Base-by-base conservation (phyloP, 37 sponge, comb jelly and placozoan species). In the Crambe crambe region DNA sequence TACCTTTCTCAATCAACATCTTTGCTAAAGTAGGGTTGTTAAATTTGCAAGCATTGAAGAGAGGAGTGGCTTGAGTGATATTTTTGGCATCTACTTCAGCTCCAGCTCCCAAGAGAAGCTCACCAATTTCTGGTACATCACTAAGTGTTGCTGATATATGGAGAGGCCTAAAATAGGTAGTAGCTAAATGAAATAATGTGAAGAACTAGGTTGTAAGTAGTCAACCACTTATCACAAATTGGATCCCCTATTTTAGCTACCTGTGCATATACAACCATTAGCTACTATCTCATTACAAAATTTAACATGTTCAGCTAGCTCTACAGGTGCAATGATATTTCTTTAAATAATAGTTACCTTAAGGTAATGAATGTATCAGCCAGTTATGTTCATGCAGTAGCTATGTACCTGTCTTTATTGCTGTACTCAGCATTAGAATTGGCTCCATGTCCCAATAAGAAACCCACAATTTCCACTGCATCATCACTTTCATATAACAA, bases 21-120 rank as follows among this genome's bases (percentile, higher is more conserved):
- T 67, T 80, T 21, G 95, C 95, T 26, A 83, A 79, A 64, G 65
- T 78, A 58, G 80, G 81, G 72, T 94, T 94, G 76, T 90, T 85
- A 18, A 37, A 42, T 64, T 85, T 73, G 56, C 91, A 90, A n/a
- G 88, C 91, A 43, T 38, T 23, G 56, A 87, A 87, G 61, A 94
- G 83, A 35, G 95, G 95, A 17, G 91, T 88, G 27, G 54, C 70
- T 1, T 67, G 67, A n/a, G 67, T n/a, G 2, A 29, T 76, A 51
- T 94, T 87, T 38, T 36, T 58, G 21, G 68, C 70, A 72, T 90
- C 70, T 21, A 87, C 74, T 15, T 94, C 82, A 20, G 82, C 91
- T 39, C 85, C 90, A 30, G 18, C 38, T 8, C 64, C 58, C 30
- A 91, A 58, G 23, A 91, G 75, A 21, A 91, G 37, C 29, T 67